These are phyloP conservation scores for Parelbella ahira DNA, from an alignment of 2,888 invertebrate species.

Conservation along the genomic window DNA sequence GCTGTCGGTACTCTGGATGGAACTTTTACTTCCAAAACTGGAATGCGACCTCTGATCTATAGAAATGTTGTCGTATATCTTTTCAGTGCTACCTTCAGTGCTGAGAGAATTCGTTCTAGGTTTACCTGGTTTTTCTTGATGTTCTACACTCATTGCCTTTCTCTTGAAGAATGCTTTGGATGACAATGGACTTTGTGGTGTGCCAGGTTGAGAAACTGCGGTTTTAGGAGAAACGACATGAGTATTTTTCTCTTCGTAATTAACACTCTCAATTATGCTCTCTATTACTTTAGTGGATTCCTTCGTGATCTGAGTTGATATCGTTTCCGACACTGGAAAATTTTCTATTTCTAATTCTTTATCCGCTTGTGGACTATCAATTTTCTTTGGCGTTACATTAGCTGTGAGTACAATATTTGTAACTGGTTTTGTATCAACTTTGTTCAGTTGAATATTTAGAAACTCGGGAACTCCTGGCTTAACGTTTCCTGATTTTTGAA, in stretches of 20 bases:
- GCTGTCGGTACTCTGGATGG: slow-evolving; percentile 70
- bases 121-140: slow-evolving; percentile 67
- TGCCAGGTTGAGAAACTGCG: slow-evolving; percentile 32
- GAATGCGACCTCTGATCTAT: slow-evolving; percentile 72
- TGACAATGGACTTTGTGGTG: slow-evolving; percentile 60
- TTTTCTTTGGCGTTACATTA: slow-evolving; percentile 76
- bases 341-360: slow-evolving; percentile 53
- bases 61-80: slow-evolving; percentile 68
- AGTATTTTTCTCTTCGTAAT: slow-evolving; percentile 42
- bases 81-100: slow-evolving; percentile 68
- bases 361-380: slow-evolving; percentile 56
- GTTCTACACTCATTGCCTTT: slow-evolving; percentile 78
- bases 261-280: slow-evolving; percentile 41
- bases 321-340: slow-evolving; percentile 46
- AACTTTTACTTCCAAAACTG: slow-evolving; percentile 73
- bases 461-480: slow-evolving; percentile 82
- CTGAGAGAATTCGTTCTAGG: slow-evolving; percentile 62
- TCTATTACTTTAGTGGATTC: slow-evolving; percentile 50
- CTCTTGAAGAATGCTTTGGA: slow-evolving; percentile 76
- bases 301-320: slow-evolving; percentile 42
- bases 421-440: slow-evolving; percentile 82
- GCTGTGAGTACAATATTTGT: slow-evolving; percentile 84
- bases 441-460: slow-evolving; percentile 85
- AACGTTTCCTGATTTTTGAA: slow-evolving; percentile 43
- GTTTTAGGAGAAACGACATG: slow-evolving; percentile 21